Evolutionary conservation across 2,797 vertebrate genomes (phyloP).

Genomic region (Pseudomugil gertrudae): DNA sequence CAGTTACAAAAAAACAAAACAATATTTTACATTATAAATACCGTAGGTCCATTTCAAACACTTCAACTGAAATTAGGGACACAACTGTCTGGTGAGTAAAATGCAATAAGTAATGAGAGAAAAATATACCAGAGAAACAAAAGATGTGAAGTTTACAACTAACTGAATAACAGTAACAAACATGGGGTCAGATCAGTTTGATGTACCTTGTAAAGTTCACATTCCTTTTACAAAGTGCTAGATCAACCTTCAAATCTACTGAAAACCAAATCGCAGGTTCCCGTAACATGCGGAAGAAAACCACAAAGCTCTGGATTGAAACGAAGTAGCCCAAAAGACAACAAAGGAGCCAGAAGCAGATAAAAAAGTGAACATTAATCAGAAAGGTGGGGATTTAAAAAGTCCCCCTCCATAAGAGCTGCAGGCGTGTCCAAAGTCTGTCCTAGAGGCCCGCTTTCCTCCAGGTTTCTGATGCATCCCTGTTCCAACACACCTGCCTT

Average conservation of each 20-base stretch:
- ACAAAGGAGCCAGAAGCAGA: slow-evolving; percentile 30
- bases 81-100: slow-evolving; percentile 59
- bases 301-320: slow-evolving; percentile 6
- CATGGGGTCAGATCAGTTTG: slow-evolving; percentile 21
- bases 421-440: too few relatives aligned
- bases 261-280: slow-evolving; percentile 36
- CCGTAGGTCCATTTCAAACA: slow-evolving; percentile 82
- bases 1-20: slow-evolving; percentile 51
- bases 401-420: slow-evolving; percentile 8
- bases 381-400: slow-evolving; percentile 10
- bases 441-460: too few relatives aligned
- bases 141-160: slow-evolving; percentile 38
- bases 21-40: slow-evolving; percentile 83
- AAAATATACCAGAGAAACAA: slow-evolving; percentile 49
- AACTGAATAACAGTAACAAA: slow-evolving; percentile 33
- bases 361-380: slow-evolving; percentile 35
- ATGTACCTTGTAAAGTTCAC: slow-evolving; percentile 40
- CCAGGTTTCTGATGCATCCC: too few relatives aligned
- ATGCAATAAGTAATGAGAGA: slow-evolving; percentile 55
- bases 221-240: slow-evolving; percentile 48
- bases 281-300: slow-evolving; percentile 30
- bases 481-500: neutral
- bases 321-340: slow-evolving; percentile 22
- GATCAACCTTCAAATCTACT: slow-evolving; percentile 34
- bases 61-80: slow-evolving; percentile 66